Base-by-base conservation (phyloP, 2,888 invertebrate genomes). In the Campoplex nolae region DNA sequence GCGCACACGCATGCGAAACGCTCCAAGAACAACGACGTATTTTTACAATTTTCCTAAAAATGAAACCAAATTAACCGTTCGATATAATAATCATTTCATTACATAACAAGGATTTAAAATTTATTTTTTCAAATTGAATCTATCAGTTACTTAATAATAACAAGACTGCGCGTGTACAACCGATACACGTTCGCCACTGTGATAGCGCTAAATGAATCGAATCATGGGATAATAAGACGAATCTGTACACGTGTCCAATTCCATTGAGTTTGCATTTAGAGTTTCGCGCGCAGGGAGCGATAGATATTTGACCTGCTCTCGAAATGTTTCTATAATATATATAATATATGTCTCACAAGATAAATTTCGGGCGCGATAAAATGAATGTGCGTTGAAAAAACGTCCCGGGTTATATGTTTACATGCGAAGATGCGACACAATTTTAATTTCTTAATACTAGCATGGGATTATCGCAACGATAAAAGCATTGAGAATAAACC, bases 331-430 rank as follows among this genome's bases (percentile, higher is more conserved):
- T 8, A 28, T 62, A 23, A 23, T 23, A 23, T 23, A 23, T 23
- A 23, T 23, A 23, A 1, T 32, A 62, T 32, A 32, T 32, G 4
- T 62, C 16, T 23, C 38, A 38, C 58, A 32, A 62, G 58, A 62
- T 62, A 32, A 62, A 28, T 62, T 13, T 62, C 62, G 32, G 62
- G 32, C 32, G 62, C 62, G 62, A 32, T 62, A 32, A 62, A 6
- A 62, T 62, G 16, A 62, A 62, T 62, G 62, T 62, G 62, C 62
- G 62, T 62, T 62, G 28, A 62, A 62, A 58, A 58, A 62, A 32
- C 9, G 62, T 62, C 28, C 32, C 16, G 62, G 62, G 62, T 62
- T 62, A 32, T 62, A 32, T 62, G 16, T 62, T 13, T 32, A 62
- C 62, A 16, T 62, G 62, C 62, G 13, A 16, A 32, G 62, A 62